phyloP scores from a whole-genome alignment of 2,797 vertebrate genomes.

The Phoebastria nigripes region DNA sequence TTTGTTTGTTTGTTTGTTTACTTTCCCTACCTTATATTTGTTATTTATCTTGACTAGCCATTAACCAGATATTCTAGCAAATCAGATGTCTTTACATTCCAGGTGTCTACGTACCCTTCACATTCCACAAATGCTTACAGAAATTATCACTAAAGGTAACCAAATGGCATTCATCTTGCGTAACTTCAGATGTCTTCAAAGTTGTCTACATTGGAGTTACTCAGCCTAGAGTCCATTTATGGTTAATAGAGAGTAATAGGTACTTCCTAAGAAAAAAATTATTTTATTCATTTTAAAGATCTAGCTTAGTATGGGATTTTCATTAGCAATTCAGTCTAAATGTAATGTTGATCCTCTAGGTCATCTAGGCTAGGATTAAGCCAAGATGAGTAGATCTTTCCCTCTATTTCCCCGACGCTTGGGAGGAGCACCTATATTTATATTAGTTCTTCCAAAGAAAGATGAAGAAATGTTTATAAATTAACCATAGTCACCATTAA shows the following conservation, averaged over 20 bases:
- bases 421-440: neutral
- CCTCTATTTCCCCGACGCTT: neutral
- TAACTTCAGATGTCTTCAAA: neutral
- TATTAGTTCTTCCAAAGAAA: neutral
- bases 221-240: neutral
- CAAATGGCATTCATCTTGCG: neutral
- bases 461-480: neutral
- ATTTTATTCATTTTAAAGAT: neutral
- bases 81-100: neutral
- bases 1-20: neutral
- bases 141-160: neutral
- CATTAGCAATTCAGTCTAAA: neutral
- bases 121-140: neutral
- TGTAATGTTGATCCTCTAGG: neutral
- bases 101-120: neutral
- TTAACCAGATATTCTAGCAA: neutral
- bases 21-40: neutral
- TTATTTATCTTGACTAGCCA: neutral
- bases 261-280: neutral
- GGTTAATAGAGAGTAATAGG: neutral
- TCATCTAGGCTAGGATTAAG: neutral
- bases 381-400: neutral
- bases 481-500: neutral
- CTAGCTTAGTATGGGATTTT: neutral
- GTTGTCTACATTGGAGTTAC: neutral